phyloP scores from a whole-genome alignment of 2,797 vertebrate genomes.

The Simalia tracyae region DNA sequence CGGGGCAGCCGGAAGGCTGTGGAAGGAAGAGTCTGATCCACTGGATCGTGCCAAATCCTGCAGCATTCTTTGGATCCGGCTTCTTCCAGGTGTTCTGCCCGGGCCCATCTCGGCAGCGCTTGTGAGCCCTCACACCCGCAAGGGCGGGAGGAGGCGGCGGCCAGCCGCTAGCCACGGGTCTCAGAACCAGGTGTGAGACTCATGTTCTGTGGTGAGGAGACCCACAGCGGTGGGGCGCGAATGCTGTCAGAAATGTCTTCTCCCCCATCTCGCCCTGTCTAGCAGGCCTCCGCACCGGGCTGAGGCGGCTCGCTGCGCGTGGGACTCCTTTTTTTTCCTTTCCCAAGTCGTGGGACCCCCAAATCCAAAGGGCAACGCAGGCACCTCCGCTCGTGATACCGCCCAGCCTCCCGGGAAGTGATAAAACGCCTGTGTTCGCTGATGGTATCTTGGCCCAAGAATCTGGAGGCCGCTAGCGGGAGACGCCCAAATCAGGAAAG shows the following conservation, averaged over 20 bases:
- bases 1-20: not conserved
- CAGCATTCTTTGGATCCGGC: not conserved
- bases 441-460: not conserved
- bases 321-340: not conserved
- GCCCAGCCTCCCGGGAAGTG: not conserved
- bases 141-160: not conserved
- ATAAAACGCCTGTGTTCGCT: not conserved
- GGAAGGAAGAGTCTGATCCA: not conserved
- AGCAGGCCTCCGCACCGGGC: too few relatives aligned
- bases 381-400: not conserved
- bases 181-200: not conserved
- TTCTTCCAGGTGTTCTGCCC: not conserved
- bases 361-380: not conserved
- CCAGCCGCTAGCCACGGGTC: not conserved
- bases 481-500: too few relatives aligned
- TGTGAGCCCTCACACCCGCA: not conserved
- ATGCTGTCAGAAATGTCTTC: not conserved
- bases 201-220: not conserved
- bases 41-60: not conserved
- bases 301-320: not conserved
- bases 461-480: not conserved
- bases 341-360: not conserved
- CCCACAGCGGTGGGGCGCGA: not conserved
- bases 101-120: too few relatives aligned
- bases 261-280: not conserved